Evolutionary conservation across 2,888 invertebrate species (phyloP), one percentile per base, ranked within the genome.

Genomic region (Harmothoe impar): DNA sequence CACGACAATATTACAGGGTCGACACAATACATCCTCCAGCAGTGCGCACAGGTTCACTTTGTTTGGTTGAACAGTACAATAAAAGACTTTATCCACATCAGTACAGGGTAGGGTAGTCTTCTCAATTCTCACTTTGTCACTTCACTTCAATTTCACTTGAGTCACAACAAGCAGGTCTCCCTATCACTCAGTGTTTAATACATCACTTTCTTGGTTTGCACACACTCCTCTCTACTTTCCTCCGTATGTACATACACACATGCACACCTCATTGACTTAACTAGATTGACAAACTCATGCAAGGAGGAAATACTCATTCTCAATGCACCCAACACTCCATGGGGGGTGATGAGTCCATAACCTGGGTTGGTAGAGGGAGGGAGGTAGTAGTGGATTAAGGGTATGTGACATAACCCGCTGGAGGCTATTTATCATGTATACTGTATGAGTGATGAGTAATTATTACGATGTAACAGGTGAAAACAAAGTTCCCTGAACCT

Each of bases 401-500:
- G 43, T 43, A 43, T 43, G 43, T 43, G 43, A 43, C 43, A 43
- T 43, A 43, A 20, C 62, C 25, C 77, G 31, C 29, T 25, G 25
- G 77, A 77, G 77, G 77, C 77, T 31, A 29, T 5, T 29, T 33
- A 81, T 35, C 25, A 81, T 25, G 17, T 43, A 77, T 77, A 35
- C 81, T 15, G 33, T 35, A 81, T 81, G 81, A 33, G 81, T 17
- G 81, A 81, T 52, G 86, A 86, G 52, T 25, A 35, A 43, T 25
- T 54, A 23, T 23, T 29, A 86, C 31, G 52, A 54, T 25, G 29
- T 31, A 86, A 86, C 54, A 25, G 56, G 86, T 86, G 86, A 86
- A 43, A 43, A 86, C 86, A 52, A 35, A 86, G 23, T 86, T 43
- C 86, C 86, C 86, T 86, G 86, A 86, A 54, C 86, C 86, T 86